A percentile compares a stretch with the other conserved stretches of the same genome.
These are phyloP conservation scores for Papilio elwesi DNA, from an alignment of 2,888 invertebrate species.

Conservation along the genomic window DNA sequence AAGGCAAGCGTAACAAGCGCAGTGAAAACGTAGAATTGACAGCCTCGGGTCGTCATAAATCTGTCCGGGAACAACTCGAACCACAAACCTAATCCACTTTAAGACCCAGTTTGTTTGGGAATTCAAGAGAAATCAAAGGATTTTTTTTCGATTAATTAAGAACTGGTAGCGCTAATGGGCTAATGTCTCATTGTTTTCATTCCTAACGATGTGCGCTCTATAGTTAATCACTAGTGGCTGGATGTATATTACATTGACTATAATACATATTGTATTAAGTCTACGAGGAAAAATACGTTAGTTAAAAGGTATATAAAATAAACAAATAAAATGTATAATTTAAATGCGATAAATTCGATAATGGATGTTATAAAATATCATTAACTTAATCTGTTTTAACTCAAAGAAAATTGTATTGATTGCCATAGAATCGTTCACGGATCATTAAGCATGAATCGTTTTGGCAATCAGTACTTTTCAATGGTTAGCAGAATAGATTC, in stretches of 20 bases:
- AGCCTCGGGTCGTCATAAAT: slow-evolving; percentile 27
- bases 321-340: no score
- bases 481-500: slow-evolving; percentile 8
- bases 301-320: not conserved
- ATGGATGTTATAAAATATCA: slow-evolving; percentile 3
- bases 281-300: not conserved
- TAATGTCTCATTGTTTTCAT: slow-evolving; percentile 38
- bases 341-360: not conserved
- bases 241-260: slow-evolving; percentile 8
- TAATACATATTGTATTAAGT: not conserved
- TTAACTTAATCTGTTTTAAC: not conserved
- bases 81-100: slow-evolving; percentile 39
- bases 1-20: slow-evolving; percentile 2
- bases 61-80: slow-evolving; percentile 27
- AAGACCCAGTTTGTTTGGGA: slow-evolving; percentile 19
- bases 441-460: slow-evolving; percentile 24
- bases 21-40: slow-evolving; percentile 30
- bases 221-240: slow-evolving; percentile 12
- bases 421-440: slow-evolving; percentile 10
- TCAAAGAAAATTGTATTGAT: slow-evolving; percentile 19
- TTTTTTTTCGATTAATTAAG: slow-evolving; percentile 22
- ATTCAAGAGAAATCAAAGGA: slow-evolving; percentile 20
- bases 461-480: slow-evolving; percentile 10
- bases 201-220: slow-evolving; percentile 27
- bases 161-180: slow-evolving; percentile 7